These are phyloP conservation scores for Sebastiscus tertius DNA, from an alignment of 2,797 vertebrate genomes.

Conservation along the genomic window DNA sequence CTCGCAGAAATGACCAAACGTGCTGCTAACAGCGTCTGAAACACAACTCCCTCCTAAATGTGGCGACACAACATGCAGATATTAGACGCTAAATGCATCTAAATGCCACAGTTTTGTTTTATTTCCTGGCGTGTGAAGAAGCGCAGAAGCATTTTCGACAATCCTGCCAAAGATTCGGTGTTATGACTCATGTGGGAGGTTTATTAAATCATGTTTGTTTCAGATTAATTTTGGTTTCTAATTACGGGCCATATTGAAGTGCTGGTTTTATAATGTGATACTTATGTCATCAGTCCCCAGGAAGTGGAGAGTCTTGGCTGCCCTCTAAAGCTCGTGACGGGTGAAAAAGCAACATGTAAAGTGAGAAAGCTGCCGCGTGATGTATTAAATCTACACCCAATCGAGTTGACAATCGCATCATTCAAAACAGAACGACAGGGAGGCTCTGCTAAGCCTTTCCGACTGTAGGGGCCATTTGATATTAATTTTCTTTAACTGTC, in stretches of 20 bases:
- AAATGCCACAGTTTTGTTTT: conserved; percentile 42
- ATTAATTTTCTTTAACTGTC: conserved; percentile 49
- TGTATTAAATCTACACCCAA: conserved; percentile 40
- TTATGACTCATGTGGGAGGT: conserved; percentile 20
- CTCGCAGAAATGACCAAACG: conserved; percentile 71
- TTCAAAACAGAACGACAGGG: conserved; percentile 35
- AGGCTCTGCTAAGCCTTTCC: conserved; percentile 17
- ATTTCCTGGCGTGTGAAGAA: conserved; percentile 2
- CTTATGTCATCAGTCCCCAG: conserved; percentile 35
- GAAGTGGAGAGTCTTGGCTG: conserved; percentile 18
- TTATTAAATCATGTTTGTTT: conserved; percentile 42
- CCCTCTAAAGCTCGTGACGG: not conserved
- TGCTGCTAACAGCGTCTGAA: conserved; percentile 52
- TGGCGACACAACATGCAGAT: conserved; percentile 43
- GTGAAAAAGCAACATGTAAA: conserved; percentile 41
- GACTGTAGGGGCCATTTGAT: conserved; percentile 19
- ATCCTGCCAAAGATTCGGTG: conserved; percentile 15
- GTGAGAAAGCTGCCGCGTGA: conserved; percentile 51
- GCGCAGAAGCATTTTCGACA: conserved; percentile 5
- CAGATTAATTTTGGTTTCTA: conserved; percentile 18
- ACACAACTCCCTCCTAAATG: conserved; percentile 45
- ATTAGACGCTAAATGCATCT: conserved; percentile 46
- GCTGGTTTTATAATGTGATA: conserved; percentile 36
- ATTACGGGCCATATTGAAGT: not conserved
- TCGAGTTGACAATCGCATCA: conserved; percentile 58